A percentile compares a stretch with the other conserved stretches of the same genome.
Conservation (phyloP, 1,140 invertebrate species). For the Drosophila mojavensis region DNA sequence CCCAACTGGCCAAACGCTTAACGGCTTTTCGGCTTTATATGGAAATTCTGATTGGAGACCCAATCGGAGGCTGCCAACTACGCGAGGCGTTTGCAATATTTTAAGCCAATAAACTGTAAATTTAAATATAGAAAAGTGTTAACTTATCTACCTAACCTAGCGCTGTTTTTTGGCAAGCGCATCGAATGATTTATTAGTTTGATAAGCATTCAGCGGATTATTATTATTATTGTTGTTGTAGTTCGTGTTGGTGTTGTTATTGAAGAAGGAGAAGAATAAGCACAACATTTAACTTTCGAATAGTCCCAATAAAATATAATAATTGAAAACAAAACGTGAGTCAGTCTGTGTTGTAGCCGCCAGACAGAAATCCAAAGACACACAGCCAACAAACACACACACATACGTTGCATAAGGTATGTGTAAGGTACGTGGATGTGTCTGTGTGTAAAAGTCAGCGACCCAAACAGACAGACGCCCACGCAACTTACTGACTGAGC, state of each 20-base stretch:
- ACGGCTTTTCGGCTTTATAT: conserved; percentile 6
- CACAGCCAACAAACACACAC: conserved; percentile 36
- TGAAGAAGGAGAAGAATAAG: too few relatives aligned
- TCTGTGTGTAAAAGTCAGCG: conserved; percentile 50
- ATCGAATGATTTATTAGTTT: conserved; percentile 31
- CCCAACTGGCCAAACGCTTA: conserved; percentile 22
- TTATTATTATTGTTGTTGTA: conserved; percentile 6
- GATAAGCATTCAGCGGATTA: conserved; percentile 2
- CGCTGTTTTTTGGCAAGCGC: conserved; percentile 20
- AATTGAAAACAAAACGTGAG: conserved; percentile 11
- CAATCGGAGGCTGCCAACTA: conserved; percentile 19
- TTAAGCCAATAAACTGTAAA: conserved; percentile 69
- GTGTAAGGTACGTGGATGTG: conserved; percentile 41
- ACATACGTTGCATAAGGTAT: conserved; percentile 52
- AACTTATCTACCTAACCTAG: conserved; percentile 30
- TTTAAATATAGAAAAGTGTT: conserved; percentile 54
- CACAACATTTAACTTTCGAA: too few relatives aligned
- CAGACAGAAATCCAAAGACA: conserved; percentile 17
- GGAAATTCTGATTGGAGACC: conserved; percentile 37
- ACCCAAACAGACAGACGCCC: conserved; percentile 51
- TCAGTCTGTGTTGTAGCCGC: conserved; percentile 19
- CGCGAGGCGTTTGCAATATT: conserved; percentile 39
- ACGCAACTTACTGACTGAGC: conserved; percentile 30
- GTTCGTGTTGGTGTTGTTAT: too few relatives aligned
- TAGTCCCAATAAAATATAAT: not conserved